A percentile compares a stretch with the other conserved stretches of the same genome.
phyloP scores from a whole-genome alignment of 2,113 vertebrate genomes.

The Electrona antarctica region DNA sequence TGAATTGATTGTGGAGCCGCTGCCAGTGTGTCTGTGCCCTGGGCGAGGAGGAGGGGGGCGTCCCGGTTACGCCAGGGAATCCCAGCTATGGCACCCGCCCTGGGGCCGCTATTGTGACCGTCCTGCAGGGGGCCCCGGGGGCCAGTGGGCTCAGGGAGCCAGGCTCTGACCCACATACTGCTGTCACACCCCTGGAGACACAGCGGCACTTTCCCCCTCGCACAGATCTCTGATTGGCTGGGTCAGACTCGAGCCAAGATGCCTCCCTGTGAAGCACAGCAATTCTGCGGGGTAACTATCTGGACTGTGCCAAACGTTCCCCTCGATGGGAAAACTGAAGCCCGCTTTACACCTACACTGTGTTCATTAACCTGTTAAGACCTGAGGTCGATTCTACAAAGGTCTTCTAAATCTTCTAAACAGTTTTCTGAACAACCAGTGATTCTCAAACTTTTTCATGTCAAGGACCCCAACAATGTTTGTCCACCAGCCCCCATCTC shows the following conservation, averaged over 20 bases:
- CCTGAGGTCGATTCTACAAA: too few species aligned
- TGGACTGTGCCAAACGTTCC: slow-evolving; percentile 60
- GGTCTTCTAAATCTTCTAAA: too few species aligned
- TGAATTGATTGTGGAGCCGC: slow-evolving; percentile 82
- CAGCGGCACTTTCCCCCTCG: slow-evolving; percentile 55
- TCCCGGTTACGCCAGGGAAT: slow-evolving; percentile 84
- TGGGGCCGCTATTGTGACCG: slow-evolving; percentile 78
- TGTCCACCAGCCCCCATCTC: too few species aligned
- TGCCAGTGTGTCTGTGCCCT: slow-evolving; percentile 84
- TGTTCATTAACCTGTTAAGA: too few species aligned
- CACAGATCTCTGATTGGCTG: slow-evolving; percentile 58
- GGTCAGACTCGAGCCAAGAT: slow-evolving; percentile 37
- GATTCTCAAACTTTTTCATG: too few species aligned
- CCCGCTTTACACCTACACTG: too few species aligned
- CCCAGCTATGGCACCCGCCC: slow-evolving; percentile 82
- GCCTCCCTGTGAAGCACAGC: slow-evolving; percentile 50
- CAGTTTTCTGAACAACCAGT: too few species aligned
- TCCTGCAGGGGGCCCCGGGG: slow-evolving; percentile 80
- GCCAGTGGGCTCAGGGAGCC: slow-evolving; percentile 74
- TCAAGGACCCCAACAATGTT: too few species aligned
- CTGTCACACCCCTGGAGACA: slow-evolving; percentile 85
- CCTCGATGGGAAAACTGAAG: slow-evolving; percentile 31
- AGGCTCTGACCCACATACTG: slow-evolving; percentile 82
- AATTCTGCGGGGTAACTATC: slow-evolving; percentile 59
- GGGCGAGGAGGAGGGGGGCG: slow-evolving; percentile 67